These are phyloP conservation scores for Dexiosoma caninum DNA, from an alignment of 2,888 invertebrate species.

Conservation along the genomic window DNA sequence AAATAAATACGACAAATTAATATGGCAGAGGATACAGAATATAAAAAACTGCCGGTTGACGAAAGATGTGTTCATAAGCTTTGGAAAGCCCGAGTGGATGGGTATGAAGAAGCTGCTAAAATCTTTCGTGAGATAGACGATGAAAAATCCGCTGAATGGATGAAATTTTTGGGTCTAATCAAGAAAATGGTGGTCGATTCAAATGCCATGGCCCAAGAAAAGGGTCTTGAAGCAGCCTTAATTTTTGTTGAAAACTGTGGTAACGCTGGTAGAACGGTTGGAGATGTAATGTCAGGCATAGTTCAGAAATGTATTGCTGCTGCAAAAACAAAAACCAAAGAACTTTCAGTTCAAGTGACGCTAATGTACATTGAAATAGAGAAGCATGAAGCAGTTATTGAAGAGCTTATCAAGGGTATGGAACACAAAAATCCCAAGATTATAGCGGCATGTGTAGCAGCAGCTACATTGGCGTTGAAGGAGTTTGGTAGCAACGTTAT, in stretches of 20 bases:
- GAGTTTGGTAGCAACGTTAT: conserved; percentile 96
- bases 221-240: conserved; percentile 93
- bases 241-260: conserved; percentile 95
- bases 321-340: conserved; percentile 93
- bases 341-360: conserved; percentile 91
- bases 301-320: conserved; percentile 95
- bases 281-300: conserved; percentile 92
- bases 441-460: conserved; percentile 88
- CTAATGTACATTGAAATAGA: conserved; percentile 98
- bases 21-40: conserved; percentile 93
- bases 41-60: conserved; percentile 90
- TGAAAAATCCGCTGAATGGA: conserved; percentile 96
- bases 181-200: conserved; percentile 97
- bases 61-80: conserved; percentile 95
- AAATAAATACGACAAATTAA: conserved; percentile 12
- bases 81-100: conserved; percentile 96
- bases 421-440: conserved; percentile 98
- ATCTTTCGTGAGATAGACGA: conserved; percentile 92
- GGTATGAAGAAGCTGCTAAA: conserved; percentile 95
- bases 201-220: conserved; percentile 97
- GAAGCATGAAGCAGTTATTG: conserved; percentile 92
- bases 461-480: conserved; percentile 86
- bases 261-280: conserved; percentile 90
- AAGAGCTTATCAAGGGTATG: conserved; percentile 95
- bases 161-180: conserved; percentile 91